These are phyloP conservation scores for Troides oblongomaculatus DNA, from an alignment of 2,888 invertebrate genomes.

Conservation along the genomic window DNA sequence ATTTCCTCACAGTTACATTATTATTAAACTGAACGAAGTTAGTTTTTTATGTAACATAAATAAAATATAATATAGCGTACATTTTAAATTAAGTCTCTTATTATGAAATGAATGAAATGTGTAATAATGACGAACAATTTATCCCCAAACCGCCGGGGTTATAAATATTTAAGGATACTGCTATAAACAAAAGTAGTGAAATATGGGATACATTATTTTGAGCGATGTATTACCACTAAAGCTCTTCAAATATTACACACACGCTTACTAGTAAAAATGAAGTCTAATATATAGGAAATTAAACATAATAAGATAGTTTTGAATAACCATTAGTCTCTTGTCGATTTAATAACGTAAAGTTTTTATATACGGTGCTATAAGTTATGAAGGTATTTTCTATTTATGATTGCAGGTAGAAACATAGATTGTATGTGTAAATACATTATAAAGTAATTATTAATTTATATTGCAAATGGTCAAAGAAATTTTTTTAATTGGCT, in stretches of 20 bases:
- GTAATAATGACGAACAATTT: not conserved
- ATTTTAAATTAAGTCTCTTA: not conserved
- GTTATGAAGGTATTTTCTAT: no score
- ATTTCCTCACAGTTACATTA: not conserved
- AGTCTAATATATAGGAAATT: not conserved
- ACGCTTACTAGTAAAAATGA: not conserved
- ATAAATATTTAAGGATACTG: conserved; percentile 5
- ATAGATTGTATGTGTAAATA: no score
- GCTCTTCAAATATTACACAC: conserved; percentile 4
- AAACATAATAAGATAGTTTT: not conserved
- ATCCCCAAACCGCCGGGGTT: not conserved
- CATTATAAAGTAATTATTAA: no score
- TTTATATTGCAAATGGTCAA: no score
- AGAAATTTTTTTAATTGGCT: no score
- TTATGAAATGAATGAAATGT: not conserved
- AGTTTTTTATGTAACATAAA: not conserved
- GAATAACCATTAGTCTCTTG: no score
- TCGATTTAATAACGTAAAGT: no score
- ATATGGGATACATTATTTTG: not conserved
- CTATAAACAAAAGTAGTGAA: conserved; percentile 5
- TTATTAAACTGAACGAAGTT: not conserved
- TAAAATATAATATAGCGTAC: not conserved
- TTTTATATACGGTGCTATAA: no score
- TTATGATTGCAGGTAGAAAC: no score
- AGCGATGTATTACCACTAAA: not conserved